A percentile compares a stretch with the other conserved stretches of the same genome.
Conservation (phyloP, 1,140 invertebrate species). For the Drosophila pruinosa region DNA sequence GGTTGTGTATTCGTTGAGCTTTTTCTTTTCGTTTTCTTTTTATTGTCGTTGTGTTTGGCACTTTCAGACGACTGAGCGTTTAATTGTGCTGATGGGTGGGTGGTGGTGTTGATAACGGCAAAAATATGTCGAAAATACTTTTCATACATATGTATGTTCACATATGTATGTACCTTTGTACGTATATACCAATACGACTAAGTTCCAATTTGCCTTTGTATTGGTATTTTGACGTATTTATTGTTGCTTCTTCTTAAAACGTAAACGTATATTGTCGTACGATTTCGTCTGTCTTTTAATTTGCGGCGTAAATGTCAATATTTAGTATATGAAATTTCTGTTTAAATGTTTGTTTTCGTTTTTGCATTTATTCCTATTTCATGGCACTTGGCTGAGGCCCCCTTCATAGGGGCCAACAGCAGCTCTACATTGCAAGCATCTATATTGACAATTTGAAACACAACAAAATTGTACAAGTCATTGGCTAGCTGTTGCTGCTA, state of each 20-base stretch:
- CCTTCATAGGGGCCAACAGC: slow-evolving; percentile 62
- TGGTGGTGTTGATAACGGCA: slow-evolving; percentile 47
- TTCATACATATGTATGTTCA: slow-evolving; percentile 6
- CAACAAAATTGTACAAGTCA: slow-evolving; percentile 53
- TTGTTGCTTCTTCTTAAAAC: slow-evolving; percentile 38
- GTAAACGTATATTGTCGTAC: slow-evolving; percentile 46
- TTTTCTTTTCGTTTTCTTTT: slow-evolving; percentile 29
- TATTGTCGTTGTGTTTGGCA: slow-evolving; percentile 39
- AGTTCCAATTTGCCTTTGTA: slow-evolving; percentile 14
- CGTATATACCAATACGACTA: slow-evolving; percentile 29
- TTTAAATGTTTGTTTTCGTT: slow-evolving; percentile 18
- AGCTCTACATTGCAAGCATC: slow-evolving; percentile 66
- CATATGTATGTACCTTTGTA: background rate
- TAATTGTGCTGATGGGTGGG: slow-evolving; percentile 38
- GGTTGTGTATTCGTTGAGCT: slow-evolving; percentile 35
- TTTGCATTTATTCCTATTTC: slow-evolving; percentile 42
- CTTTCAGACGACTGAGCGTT: slow-evolving; percentile 38
- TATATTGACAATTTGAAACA: slow-evolving; percentile 57
- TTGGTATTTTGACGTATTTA: slow-evolving; percentile 52
- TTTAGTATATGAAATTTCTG: slow-evolving; percentile 23
- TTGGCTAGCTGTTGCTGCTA: slow-evolving; percentile 40
- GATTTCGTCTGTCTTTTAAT: slow-evolving; percentile 50
- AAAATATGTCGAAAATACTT: slow-evolving; percentile 40
- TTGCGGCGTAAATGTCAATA: slow-evolving; percentile 53
- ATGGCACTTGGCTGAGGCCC: slow-evolving; percentile 62